These are phyloP conservation scores for Limnothrissa miodon DNA, from an alignment of 2,113 vertebrate species.

Conservation along the genomic window DNA sequence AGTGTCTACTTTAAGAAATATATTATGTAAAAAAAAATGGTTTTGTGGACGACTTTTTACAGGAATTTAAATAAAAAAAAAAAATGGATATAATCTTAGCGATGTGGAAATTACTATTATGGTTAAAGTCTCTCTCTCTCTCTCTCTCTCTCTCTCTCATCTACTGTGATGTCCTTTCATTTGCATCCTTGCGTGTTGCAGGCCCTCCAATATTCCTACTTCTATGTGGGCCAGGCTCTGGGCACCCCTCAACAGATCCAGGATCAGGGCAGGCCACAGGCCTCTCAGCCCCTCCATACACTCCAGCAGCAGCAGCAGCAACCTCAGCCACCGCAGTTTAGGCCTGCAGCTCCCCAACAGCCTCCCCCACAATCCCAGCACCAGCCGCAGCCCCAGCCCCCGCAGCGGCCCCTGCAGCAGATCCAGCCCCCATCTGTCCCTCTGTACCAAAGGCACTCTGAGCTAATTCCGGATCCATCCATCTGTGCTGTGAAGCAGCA, in stretches of 20 bases:
- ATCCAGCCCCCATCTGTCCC: constrained; percentile 67
- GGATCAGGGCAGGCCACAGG: constrained; percentile 73
- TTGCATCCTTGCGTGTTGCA: constrained; percentile 60
- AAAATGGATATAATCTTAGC: too few species aligned
- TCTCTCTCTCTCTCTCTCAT: neutral
- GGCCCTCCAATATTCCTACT: constrained; percentile 90
- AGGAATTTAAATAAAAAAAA: too few species aligned
- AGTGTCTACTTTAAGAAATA: too few species aligned
- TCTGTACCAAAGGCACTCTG: constrained; percentile 68
- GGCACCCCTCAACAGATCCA: constrained; percentile 75
- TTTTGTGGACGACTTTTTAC: too few species aligned
- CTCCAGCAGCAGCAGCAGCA: constrained; percentile 65
- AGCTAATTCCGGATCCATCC: constrained; percentile 55
- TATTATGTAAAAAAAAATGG: too few species aligned
- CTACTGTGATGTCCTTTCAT: too few species aligned
- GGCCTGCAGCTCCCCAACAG: constrained; percentile 26
- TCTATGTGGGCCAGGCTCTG: constrained; percentile 89
- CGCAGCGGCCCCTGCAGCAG: constrained; percentile 77
- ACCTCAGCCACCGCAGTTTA: constrained; percentile 72
- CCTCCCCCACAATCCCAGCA: constrained; percentile 75
- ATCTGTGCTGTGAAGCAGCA: constrained; percentile 60
- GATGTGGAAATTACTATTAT: too few species aligned
- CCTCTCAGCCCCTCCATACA: constrained; percentile 69
- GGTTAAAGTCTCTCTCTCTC: neutral
- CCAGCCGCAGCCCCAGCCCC: constrained; percentile 57